Evolutionary conservation across 2,113 vertebrate species (phyloP), one percentile per base, ranked within the genome.

Genomic region (Empidonax alnorum): DNA sequence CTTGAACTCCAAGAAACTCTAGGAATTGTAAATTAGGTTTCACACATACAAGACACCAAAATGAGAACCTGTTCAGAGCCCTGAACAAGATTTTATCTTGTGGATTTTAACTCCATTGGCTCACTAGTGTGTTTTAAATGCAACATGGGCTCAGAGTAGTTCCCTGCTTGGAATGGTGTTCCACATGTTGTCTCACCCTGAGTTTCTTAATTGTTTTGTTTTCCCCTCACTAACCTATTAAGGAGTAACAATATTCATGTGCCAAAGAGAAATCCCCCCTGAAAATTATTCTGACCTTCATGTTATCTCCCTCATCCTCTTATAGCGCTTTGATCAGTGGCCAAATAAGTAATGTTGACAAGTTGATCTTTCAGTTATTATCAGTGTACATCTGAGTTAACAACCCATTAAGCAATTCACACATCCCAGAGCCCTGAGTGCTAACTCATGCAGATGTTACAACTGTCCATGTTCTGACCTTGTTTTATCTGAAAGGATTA

Each of bases 341-440:
- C 93, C 81, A 96, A 88, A 90, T 91, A 96, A 96, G 95, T 90
- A 94, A 93, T 90, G 94, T 96, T 94, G 95, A 97, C 94, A 95
- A 96, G 84, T 80, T 96, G 96, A 95, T 97, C 94, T 94, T 96
- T 94, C 50, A 61, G 77, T 95, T 96, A 96, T 96, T 95, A 96
- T 87, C 94, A 91, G 66, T 94, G 84, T 78, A 94, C 63, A 93
- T 96, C 93, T 87, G 89, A 95, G 94, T 96, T 97, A 97, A 96
- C 93, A 96, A 94, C 53, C 94, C 94, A 96, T 96, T 96, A 96
- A 96, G 84, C 91, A 94, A 91, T 94, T 93, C 93, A 93, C 72
- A 91, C 91, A 89, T 97, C 89, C 82, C 89, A 96, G 82, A 96
- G 91, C 89, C 79, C 84, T 79, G 33, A 89, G 67, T 94, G 89